Base-by-base conservation (phyloP, 2,888 invertebrate genomes). In the Thymelicus sylvestris region DNA sequence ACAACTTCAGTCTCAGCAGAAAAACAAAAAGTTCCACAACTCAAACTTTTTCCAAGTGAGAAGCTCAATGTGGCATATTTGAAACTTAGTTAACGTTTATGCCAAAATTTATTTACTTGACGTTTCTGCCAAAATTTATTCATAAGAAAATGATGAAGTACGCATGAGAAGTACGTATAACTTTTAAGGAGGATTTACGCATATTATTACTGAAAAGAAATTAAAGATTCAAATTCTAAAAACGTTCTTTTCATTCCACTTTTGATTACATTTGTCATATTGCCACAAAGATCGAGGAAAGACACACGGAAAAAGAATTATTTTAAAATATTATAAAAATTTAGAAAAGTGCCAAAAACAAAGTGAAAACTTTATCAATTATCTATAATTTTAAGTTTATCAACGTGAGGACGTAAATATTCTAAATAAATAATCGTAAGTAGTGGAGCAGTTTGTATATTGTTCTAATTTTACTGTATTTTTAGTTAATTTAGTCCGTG, bases 321-420 rank as follows among this genome's bases (percentile, higher is more conserved):
- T 55, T 38, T 52, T 52, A 74, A 74, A 76, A 76, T 75, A 71
- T 69, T 66, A 77, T 69, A 77, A 73, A 78, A 76, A 74, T 12
- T 67, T 64, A 67, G 44, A 73, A 74, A 77, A 72, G 71, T 73
- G 73, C 52, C 71, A 66, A 66, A 64, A 64, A 38, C 52, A 15
- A 52, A 52, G 38, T 52, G 39, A 52, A 12, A 57, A 6, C 31
- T n/a, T 8, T 57, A 6, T 57, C n/a, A 31, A 57, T 38, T 57
- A 31, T 3, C 31, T 57, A 24, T 55, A 31, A 55, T 57, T 38
- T 57, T 52, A 52, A 52, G 52, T 52, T 19, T 15, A 57, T 19
- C 10, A 38, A 41, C 10, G 59, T 59, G 39, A 59, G 59, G 19
- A 10, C 31, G 6, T 31, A 13, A 57, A 41, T 7, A 12, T 2